Percentiles rank a stretch among this genome's conserved stretches.
Conservation (phyloP, 2,113 vertebrate genomes). For the Anthoscopus minutus region DNA sequence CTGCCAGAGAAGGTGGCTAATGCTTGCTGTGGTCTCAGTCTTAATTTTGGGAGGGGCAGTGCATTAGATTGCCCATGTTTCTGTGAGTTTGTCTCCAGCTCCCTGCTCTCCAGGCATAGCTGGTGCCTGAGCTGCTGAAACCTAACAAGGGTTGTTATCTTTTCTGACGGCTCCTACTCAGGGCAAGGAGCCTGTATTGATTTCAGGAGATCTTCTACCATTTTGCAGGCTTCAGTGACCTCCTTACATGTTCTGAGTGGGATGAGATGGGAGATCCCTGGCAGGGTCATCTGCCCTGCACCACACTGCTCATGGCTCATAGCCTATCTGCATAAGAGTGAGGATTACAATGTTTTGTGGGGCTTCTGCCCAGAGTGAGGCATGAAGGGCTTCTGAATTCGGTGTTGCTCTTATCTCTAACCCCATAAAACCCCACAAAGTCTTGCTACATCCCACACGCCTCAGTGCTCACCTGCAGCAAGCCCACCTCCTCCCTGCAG, state of each 20-base stretch:
- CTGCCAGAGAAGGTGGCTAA: neutral
- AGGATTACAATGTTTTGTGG: neutral
- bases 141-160: neutral
- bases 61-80: neutral
- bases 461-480: neutral
- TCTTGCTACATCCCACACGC: neutral
- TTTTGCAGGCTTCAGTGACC: neutral
- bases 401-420: neutral
- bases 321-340: neutral
- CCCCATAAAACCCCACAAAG: neutral
- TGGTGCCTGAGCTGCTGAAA: neutral
- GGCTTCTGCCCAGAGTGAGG: neutral
- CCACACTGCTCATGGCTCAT: accelerated
- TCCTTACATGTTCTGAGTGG: neutral
- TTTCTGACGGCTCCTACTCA: neutral
- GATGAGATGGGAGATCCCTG: neutral
- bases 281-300: neutral
- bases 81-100: neutral
- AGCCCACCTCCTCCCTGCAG: neutral
- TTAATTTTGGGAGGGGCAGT: neutral
- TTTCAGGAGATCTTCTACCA: neutral
- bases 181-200: neutral
- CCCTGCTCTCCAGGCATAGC: neutral
- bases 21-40: neutral
- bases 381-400: neutral